Evolutionary conservation across 2,888 invertebrate species (phyloP), one percentile per base, ranked within the genome.

Genomic region (Cantharis rustica): DNA sequence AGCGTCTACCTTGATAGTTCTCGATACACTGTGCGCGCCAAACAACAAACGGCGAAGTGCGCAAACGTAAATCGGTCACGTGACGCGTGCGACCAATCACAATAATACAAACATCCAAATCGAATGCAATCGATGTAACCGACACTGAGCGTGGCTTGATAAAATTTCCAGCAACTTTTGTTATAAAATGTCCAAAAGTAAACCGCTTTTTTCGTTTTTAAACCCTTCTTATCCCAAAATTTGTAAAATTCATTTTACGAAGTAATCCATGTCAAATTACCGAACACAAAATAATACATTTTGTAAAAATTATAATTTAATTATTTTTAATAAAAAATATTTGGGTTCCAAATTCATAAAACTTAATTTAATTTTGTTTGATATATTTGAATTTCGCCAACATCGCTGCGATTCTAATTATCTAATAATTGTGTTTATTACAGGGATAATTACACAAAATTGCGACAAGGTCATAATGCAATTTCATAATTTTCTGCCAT

Each of bases 21-120:
- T 66, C 20, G 64, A n/a, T 66, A 20, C 16, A 27, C 62, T 75
- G 71, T 76, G 79, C 83, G 83, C 84, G 84, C 83, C 83, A 83
- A 83, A 82, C 82, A 64, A 72, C 69, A 76, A 69, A 62, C 64
- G 61, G 27, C 62, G 72, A 73, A 81, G 63, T 66, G 79, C 79
- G 80, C 79, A 76, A 75, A 77, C 79, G 79, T 75, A 71, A 26
- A 62, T 15, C 4, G 62, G 75, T 81, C 84, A 83, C 81, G 78
- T 82, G 84, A 68, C 69, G 69, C 0, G 7, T 15, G 7, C 16
- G 27, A 66, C 78, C 78, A 78, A 78, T 78, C 16, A 31, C 47
- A 47, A 61, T 11, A 13, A 15, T 7, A 5, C n/a, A 47, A 61
- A 10, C 66, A 10, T 20, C 17, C 16, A 68, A 66, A 74, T 73